Evolutionary conservation across 2,888 invertebrate genomes (phyloP).

Genomic region (Tetrapedia diversipes): DNA sequence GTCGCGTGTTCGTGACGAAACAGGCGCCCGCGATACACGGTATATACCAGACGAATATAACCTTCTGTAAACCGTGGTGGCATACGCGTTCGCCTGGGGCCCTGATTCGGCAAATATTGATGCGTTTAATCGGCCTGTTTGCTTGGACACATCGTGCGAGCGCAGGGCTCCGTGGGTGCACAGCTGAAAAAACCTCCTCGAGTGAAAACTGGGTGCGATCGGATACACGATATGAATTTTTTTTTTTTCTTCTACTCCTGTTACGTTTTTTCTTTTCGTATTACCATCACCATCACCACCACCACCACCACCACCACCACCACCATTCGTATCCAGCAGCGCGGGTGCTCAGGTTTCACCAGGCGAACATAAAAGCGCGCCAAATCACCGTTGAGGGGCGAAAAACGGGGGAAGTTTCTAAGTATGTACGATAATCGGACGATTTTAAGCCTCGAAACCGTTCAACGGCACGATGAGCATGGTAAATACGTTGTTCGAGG

Average conservation of each 20-base stretch:
- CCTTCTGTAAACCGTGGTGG: slow-evolving; percentile 52
- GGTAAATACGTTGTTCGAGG: slow-evolving; percentile 31
- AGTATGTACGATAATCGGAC: slow-evolving; percentile 29
- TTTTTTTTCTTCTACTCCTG: no score
- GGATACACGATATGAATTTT: not conserved
- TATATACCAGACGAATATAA: slow-evolving; percentile 53
- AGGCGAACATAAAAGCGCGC: not conserved
- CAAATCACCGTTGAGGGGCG: no score
- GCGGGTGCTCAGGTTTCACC: slow-evolving; percentile 15
- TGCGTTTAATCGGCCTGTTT: slow-evolving; percentile 79
- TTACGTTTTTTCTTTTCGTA: not conserved
- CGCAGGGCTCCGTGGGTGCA: slow-evolving; percentile 44
- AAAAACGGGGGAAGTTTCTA: not conserved
- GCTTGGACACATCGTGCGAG: slow-evolving; percentile 55
- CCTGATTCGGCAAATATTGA: slow-evolving; percentile 77
- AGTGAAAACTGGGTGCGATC: slow-evolving; percentile 16
- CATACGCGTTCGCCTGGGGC: slow-evolving; percentile 61
- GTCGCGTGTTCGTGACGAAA: not conserved
- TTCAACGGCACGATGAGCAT: slow-evolving; percentile 8
- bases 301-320: no score
- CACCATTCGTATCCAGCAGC: no score
- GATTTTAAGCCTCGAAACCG: slow-evolving; percentile 37
- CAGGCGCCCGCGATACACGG: slow-evolving; percentile 13
- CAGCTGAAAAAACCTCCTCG: slow-evolving; percentile 55
- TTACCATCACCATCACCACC: no score